Evolutionary conservation across 2,888 invertebrate genomes (phyloP), one percentile per base, ranked within the genome.

Genomic region (Pandemis heparana): DNA sequence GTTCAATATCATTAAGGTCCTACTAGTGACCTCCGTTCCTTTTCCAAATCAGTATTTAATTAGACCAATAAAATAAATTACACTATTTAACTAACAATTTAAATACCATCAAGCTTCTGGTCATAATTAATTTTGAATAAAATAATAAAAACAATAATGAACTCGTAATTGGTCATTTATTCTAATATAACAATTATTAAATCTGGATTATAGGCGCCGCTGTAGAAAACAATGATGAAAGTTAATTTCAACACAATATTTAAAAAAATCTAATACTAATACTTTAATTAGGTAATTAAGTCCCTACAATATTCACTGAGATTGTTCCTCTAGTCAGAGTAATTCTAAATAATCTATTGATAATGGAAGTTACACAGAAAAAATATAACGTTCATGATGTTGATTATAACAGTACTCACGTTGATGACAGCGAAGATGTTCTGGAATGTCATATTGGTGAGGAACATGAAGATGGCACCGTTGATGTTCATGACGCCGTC

Each of bases 401-500:
- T 7, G 9, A 53, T 18, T 16, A 53, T 1, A 53, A 18, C 14
- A 3, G 16, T 73, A 95, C 97, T 96, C 91, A 99, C 99, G 88
- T 97, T 97, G 74, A 99, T 97, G 59, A 99, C 99, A 75, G 98
- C 98, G 85, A 98, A 98, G n/a, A 98, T 96, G 88, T 98, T 98
- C 83, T 98, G 98, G 89, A 99, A 98, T 7, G 98, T 98, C 97
- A 98, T 97, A 85, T 98, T 98, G 16, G 98, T 98, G 64, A 98
- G 95, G 86, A 98, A 97, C 84, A 98, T 96, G 88, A 98, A 99
- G 71, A 99, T 95, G 39, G 97, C 98, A 60, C 99, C 99, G 86
- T 98, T 99, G 78, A 99, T 97, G 88, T 99, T 99, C 96, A 97
- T 97, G 0, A 99, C 98, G 1, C 98, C 99, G 82, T 97, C 97